A percentile compares a stretch with the other conserved stretches of the same genome.
These are phyloP conservation scores for Decapterus maruadsi DNA, from an alignment of 2,797 vertebrate genomes.

Conservation along the genomic window DNA sequence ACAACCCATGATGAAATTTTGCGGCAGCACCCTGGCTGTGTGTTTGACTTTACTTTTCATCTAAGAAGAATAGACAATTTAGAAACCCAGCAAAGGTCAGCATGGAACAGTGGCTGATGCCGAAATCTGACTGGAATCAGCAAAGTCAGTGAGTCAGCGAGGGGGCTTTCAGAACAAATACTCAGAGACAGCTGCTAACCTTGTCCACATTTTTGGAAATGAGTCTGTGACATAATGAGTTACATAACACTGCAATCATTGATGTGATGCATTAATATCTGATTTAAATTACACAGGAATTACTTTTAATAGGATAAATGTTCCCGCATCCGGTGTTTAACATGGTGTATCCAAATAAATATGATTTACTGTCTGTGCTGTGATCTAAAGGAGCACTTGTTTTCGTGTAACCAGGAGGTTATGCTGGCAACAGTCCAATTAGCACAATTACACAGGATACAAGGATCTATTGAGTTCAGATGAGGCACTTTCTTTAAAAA, in stretches of 20 bases:
- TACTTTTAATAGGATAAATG: constrained; percentile 64
- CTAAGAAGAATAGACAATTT: constrained; percentile 43
- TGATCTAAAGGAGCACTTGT: constrained; percentile 57
- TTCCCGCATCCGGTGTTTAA: constrained; percentile 47
- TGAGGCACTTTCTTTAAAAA: constrained; percentile 38
- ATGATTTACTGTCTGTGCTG: constrained; percentile 39
- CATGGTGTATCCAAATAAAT: constrained; percentile 46
- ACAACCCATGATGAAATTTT: constrained; percentile 18
- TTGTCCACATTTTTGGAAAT: constrained; percentile 36
- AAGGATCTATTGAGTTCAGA: constrained; percentile 46
- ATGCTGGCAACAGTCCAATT: constrained; percentile 49
- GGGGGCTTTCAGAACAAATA: constrained; percentile 26
- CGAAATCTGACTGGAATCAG: constrained; percentile 27
- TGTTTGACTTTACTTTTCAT: constrained; percentile 27
- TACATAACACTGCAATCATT: constrained; percentile 47
- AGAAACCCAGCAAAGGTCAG: constrained; percentile 30
- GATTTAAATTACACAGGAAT: constrained; percentile 67
- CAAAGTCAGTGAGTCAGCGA: background rate
- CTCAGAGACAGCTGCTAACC: constrained; percentile 41
- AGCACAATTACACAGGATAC: constrained; percentile 56
- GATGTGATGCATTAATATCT: constrained; percentile 65
- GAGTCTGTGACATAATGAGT: constrained; percentile 33
- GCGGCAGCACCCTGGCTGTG: constrained; percentile 25
- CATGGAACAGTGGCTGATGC: constrained; percentile 23
- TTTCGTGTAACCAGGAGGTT: constrained; percentile 48